Conservation (phyloP, 2,113 vertebrate species). For the Argyrosomus japonicus region DNA sequence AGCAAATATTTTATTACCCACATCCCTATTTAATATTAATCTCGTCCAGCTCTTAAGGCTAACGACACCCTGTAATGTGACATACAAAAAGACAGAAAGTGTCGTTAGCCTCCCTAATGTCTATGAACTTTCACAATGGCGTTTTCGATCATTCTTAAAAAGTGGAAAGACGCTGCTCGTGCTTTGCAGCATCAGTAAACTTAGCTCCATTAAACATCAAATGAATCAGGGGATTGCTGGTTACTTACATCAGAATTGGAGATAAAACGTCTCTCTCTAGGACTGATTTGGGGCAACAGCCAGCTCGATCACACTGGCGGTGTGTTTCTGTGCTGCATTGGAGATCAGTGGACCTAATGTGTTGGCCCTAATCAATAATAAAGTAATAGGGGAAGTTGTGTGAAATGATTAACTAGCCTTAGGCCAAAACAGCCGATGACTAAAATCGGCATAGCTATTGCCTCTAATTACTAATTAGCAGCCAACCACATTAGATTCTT, state of each 20-base stretch:
- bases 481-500: slow-evolving; percentile 56
- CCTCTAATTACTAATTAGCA: slow-evolving; percentile 75
- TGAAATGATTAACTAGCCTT: slow-evolving; percentile 56
- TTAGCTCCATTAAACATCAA: slow-evolving; percentile 55
- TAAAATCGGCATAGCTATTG: slow-evolving; percentile 65
- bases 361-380: slow-evolving; percentile 65
- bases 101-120: slow-evolving; percentile 6
- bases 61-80: slow-evolving; percentile 8
- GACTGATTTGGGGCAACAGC: slow-evolving; percentile 57
- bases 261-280: slow-evolving; percentile 56
- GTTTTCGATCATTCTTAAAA: slow-evolving; percentile 20
- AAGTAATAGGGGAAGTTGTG: slow-evolving; percentile 61
- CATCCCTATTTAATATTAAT: not conserved
- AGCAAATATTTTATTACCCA: not conserved
- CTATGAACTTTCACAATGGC: slow-evolving; percentile 3
- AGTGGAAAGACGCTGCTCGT: slow-evolving; percentile 1
- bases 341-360: slow-evolving; percentile 35
- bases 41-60: not conserved
- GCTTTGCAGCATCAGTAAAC: slow-evolving; percentile 38
- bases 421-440: slow-evolving; percentile 63
- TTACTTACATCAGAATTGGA: slow-evolving; percentile 71
- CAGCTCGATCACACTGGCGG: slow-evolving; percentile 22
- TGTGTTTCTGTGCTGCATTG: slow-evolving; percentile 41
- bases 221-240: slow-evolving; percentile 62
- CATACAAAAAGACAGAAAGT: slow-evolving; percentile 13